Base-by-base conservation (phyloP, 2,888 invertebrate species). In the Chrysina gloriosa region DNA sequence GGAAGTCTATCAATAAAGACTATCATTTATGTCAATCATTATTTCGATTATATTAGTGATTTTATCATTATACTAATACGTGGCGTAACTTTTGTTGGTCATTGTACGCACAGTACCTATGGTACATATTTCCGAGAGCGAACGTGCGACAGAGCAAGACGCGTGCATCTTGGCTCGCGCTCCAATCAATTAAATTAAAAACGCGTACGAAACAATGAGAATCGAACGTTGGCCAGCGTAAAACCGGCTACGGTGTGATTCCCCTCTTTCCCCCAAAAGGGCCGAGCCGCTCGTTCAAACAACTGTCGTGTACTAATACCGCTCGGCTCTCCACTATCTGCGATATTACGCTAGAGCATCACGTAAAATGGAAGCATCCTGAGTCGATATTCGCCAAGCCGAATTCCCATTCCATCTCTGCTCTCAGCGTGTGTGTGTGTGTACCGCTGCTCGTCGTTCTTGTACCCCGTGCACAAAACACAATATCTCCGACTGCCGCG, bases 271-370 rank as follows among this genome's bases (percentile, higher is more conserved):
- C 72, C 76, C 73, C 72, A 64, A 70, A 73, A 72, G 72, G 73
- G 69, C 72, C 76, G 75, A 77, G 76, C 74, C 77, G 76, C 77
- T 79, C 78, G 78, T 78, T 81, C 80, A 80, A 81, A 81, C 81
- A 80, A 81, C 80, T 80, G 81, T 81, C 80, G 80, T 80, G 78
- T 79, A 77, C 76, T 77, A 79, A 75, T 77, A 80, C 77, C 79
- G 78, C 78, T 77, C 79, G 76, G 76, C 77, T 77, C 66, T 56
- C 77, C 76, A 78, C 78, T 78, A 80, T 80, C 78, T 78, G 78
- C 78, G 80, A 80, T 80, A 81, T 80, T 78, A 80, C 77, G 77
- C 77, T 76, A 76, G 77, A 29, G 77, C 79, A 79, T 79, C 79
- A 77, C 77, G 78, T 79, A 80, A 80, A 80, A 79, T 79, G 58